Percentiles rank a stretch among this genome's conserved stretches.
Evolutionary conservation across 2,113 vertebrate genomes (phyloP).

Genomic region (Macquaria australasica): DNA sequence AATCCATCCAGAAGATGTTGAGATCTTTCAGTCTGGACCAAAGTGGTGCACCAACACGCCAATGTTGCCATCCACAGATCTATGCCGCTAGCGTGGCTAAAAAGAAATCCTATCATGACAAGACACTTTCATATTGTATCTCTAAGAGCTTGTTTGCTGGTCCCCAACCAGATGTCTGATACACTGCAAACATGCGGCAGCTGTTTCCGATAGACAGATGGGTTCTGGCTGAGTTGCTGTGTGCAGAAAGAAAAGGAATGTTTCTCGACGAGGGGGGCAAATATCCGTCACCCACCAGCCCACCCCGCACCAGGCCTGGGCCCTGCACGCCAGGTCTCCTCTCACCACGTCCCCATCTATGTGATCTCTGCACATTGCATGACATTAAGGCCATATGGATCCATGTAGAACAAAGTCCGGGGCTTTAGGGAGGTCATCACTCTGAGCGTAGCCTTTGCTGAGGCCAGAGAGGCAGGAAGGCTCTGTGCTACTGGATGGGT

Average conservation of each 20-base stretch:
- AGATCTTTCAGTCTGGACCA: neutral
- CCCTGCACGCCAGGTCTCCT: slow-evolving; percentile 40
- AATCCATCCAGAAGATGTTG: neutral
- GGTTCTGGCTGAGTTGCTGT: slow-evolving; percentile 57
- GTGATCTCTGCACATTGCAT: slow-evolving; percentile 44
- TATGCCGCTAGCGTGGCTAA: neutral
- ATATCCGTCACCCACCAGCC: slow-evolving; percentile 51
- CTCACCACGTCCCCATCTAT: slow-evolving; percentile 32
- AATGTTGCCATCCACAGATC: neutral
- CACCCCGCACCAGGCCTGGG: slow-evolving; percentile 16
- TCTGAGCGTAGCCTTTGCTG: slow-evolving; percentile 47
- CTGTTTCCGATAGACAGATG: slow-evolving; percentile 74
- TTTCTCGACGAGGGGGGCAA: slow-evolving; percentile 37
- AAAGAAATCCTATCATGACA: neutral
- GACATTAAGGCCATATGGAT: slow-evolving; percentile 65
- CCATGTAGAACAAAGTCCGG: slow-evolving; percentile 39
- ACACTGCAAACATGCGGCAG: slow-evolving; percentile 57
- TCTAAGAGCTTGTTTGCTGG: slow-evolving; percentile 43
- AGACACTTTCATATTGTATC: slow-evolving; percentile 31
- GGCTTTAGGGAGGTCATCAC: slow-evolving; percentile 57
- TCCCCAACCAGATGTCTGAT: slow-evolving; percentile 68
- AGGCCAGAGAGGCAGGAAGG: slow-evolving; percentile 49
- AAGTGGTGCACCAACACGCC: neutral
- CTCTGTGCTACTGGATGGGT: slow-evolving; percentile 62
- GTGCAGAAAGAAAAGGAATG: slow-evolving; percentile 59